Percentiles rank a stretch among this genome's conserved stretches.
Evolutionary conservation across 2,113 vertebrate species (phyloP).

Genomic region (Cyprinodon variegatus): DNA sequence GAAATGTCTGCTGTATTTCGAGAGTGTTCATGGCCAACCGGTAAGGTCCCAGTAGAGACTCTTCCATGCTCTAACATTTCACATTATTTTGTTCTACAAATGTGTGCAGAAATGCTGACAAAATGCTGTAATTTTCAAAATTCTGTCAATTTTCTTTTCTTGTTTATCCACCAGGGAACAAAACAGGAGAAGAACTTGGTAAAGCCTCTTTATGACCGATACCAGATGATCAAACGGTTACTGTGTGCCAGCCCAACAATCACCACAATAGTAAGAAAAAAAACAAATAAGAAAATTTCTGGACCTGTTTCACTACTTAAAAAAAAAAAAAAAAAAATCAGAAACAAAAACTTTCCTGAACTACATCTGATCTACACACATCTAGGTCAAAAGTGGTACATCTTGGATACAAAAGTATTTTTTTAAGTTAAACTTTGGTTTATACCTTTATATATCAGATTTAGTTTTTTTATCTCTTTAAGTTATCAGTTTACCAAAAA

Average conservation of each 20-base stretch:
- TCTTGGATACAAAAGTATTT: no score
- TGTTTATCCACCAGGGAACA: conserved; percentile 72
- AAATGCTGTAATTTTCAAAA: neutral
- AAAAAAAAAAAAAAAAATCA: no score
- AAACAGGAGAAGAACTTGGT: conserved; percentile 89
- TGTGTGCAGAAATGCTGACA: neutral
- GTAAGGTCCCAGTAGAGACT: conserved; percentile 68
- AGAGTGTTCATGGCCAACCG: conserved; percentile 82
- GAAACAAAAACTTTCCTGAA: no score
- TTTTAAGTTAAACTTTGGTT: no score
- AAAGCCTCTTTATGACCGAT: conserved; percentile 93
- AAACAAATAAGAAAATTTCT: neutral
- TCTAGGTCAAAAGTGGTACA: no score
- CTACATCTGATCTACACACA: no score
- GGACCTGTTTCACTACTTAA: no score
- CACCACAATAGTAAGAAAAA: conserved; percentile 89
- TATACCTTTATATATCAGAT: no score
- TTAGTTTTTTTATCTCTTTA: no score
- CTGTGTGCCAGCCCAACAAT: conserved; percentile 88
- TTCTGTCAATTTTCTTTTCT: no score
- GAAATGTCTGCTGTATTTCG: conserved; percentile 87
- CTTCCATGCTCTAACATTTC: neutral
- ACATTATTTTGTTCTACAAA: neutral
- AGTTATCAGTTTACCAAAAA: no score
- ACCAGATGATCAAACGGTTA: conserved; percentile 91